Conservation (phyloP, 2,888 invertebrate genomes). For the Fissipunctia ypsillon region DNA sequence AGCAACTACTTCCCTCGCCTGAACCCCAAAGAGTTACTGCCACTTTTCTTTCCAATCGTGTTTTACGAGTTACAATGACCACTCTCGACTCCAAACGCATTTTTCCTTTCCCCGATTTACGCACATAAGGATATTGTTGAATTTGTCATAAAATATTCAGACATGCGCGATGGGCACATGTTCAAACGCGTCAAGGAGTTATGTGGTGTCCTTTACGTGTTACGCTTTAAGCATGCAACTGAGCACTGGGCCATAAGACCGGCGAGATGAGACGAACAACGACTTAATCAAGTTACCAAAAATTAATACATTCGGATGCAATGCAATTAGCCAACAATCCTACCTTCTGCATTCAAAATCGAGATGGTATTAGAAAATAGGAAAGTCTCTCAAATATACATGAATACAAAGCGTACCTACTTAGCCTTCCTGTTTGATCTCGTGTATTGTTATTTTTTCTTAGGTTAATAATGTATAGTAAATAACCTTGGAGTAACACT, state of each 20-base stretch:
- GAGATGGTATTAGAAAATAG: neutral
- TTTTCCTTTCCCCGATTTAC: conserved; percentile 25
- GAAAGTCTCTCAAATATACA: neutral
- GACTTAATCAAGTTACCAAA: neutral
- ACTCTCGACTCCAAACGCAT: conserved; percentile 22
- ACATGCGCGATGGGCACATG: conserved; percentile 42
- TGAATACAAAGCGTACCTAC: neutral
- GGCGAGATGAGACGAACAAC: conserved; percentile 22
- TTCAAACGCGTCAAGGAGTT: conserved; percentile 55
- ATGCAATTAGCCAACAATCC: neutral
- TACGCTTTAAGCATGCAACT: conserved; percentile 69
- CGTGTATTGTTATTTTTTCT: neutral
- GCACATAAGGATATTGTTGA: conserved; percentile 48
- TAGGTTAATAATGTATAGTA: neutral
- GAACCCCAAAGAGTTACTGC: conserved; percentile 23
- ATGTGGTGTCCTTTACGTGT: conserved; percentile 64
- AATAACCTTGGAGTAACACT: neutral
- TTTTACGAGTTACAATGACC: conserved; percentile 39
- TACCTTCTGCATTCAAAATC: neutral
- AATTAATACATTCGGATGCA: neutral
- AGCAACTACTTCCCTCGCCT: conserved; percentile 16
- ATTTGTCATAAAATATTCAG: conserved; percentile 50
- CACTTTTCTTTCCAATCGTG: conserved; percentile 51
- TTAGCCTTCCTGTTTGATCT: no score
- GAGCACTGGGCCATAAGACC: conserved; percentile 50